Base-by-base conservation (phyloP, 2,888 invertebrate species). In the Spodoptera littoralis region DNA sequence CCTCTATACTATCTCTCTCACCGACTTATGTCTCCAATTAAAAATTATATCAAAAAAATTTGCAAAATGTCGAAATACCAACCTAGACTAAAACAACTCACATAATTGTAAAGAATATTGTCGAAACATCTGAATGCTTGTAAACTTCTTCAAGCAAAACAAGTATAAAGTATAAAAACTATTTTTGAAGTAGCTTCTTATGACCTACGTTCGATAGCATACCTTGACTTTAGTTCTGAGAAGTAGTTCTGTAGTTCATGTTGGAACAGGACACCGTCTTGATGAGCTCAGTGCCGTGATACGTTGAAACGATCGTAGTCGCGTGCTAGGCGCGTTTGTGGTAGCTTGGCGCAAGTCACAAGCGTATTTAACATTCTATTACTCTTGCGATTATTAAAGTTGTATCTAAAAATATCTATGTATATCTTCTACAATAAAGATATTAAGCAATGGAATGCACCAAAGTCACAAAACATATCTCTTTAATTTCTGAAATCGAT, bases 251-350 rank as follows among this genome's bases (percentile, higher is more conserved):
- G 44, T 56, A 48, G 69, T 76, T 68, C 65, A 69, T 45, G 76
- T 73, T 56, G 58, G 64, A 73, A 57, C 66, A 67, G 65, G 77
- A 70, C 76, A 67, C 60, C 48, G 67, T 64, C 69, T 68, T 58
- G 70, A 70, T 70, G 70, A 69, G 55, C 71, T 65, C 65, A 67
- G 74, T 73, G 73, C 87, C 86, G 86, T 88, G 88, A 85, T 84
- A 82, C 80, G 84, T 83, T 85, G 79, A 85, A 85, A 83, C 81
- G 84, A 83, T 81, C 79, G 70, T 79, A 84, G 90, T 91, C 90
- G 91, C 91, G 91, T 91, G 91, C 84, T 87, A 78, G 81, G 75
- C 81, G 70, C 75, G 73, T 76, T 76, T 68, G 57, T 64, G 54
- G 30, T 49, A 30, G 52, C 54, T 54, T 60, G 84, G 77, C 59